Base-by-base conservation (phyloP, 2,888 invertebrate genomes). In the Drosophila parthenogenetica region DNA sequence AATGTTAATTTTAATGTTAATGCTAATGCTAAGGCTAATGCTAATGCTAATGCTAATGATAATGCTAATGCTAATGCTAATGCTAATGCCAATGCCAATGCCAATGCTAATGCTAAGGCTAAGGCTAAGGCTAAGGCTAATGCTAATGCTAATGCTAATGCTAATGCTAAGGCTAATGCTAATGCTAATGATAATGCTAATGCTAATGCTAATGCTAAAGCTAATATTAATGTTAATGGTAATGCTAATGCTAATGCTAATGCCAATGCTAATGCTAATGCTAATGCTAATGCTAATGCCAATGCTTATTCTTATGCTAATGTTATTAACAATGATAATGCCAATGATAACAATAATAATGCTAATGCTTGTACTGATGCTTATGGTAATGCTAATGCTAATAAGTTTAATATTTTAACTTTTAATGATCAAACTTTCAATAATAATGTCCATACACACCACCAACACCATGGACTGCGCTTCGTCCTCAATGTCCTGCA, bases 401-500 rank as follows among this genome's bases (percentile, higher is more conserved):
- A 45, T n/a, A n/a, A n/a, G n/a, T n/a, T n/a, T n/a, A n/a, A n/a
- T n/a, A n/a, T n/a, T n/a, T n/a, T n/a, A n/a, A n/a, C n/a, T n/a
- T n/a, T n/a, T n/a, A n/a, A n/a, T n/a, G n/a, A n/a, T n/a, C n/a
- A n/a, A n/a, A n/a, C n/a, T n/a, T n/a, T n/a, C n/a, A 37, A 35
- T 35, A 11, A 3, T 37, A 37, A 37, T 46, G 7, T 2, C 16
- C 7, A 32, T 13, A 78, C 90, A 88, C 57, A 91, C 91, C 90
- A 91, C 92, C 68, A 91, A 67, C 5, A 91, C 83, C 91, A 91
- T 91, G 4, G 92, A 91, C 58, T 91, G 90, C 2, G 92, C 89
- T 80, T 91, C 91, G 59, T 91, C 85, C 79, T 91, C 90, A 55
- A 91, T 90, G 62, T 91, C 91, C 78, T 91, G 83, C 37, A 91